Evolutionary conservation across 1,140 invertebrate genomes (phyloP), one percentile per base, ranked within the genome.

Genomic region (Leptopilina clavipes): DNA sequence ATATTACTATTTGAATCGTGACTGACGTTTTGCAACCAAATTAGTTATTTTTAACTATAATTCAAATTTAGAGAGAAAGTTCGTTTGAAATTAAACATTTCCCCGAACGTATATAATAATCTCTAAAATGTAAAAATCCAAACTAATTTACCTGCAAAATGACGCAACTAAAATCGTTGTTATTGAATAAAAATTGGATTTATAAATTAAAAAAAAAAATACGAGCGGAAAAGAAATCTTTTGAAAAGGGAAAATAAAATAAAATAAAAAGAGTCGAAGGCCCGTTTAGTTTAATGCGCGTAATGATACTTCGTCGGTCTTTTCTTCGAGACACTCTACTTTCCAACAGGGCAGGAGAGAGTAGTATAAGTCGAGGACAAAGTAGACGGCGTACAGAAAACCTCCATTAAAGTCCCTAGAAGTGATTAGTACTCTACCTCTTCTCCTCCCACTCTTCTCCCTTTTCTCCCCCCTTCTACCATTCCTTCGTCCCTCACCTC

Each of bases 301-400:
- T 87, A 88, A 89, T 87, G 86, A 86, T 89, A 89, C 86, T 87
- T 84, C 81, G 84, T 72, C 82, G 81, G 84, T 83, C 88, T 88
- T 89, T 88, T 88, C 86, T 85, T 82, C 81, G 82, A 85, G 86
- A 86, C 83, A 85, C 85, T 88, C 85, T 77, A 81, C 84, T 85
- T 85, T 83, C 83, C 79, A 79, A 73, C 43, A 77, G 74, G 72
- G 48, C 59, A 80, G 81, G 76, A n/a, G n/a, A 87, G 88, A 87
- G 88, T 87, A 84, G 87, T 89, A 89, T 89, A 90, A 90, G 89
- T 90, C 86, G 86, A 89, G 88, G 88, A 89, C 88, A 87, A 88
- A 90, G 87, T 89, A 90, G 89, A 90, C 89, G 86, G 85, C 82
- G 87, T 89, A 90, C 90, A 91, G 90, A 90, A 90, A 90, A 90